These are phyloP conservation scores for Melinaea marsaeus DNA, from an alignment of 2,888 invertebrate species.

Conservation along the genomic window DNA sequence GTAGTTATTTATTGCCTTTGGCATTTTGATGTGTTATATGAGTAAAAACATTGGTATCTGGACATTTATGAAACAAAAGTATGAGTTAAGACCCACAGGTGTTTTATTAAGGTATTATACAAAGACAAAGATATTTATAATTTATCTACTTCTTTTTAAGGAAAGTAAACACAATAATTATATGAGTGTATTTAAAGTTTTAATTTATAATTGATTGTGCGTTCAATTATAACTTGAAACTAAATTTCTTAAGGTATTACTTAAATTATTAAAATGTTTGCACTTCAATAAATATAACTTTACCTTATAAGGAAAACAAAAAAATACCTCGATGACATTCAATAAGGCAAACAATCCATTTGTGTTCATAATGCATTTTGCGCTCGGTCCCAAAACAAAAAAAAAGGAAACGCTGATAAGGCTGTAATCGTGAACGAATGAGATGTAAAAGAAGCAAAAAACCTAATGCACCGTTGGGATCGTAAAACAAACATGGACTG, in stretches of 20 bases:
- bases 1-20: conserved; percentile 13
- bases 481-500: conserved; percentile 75
- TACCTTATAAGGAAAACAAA: neutral
- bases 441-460: conserved; percentile 66
- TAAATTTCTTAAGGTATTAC: too few relatives aligned
- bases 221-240: too few relatives aligned
- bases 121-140: too few relatives aligned
- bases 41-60: conserved; percentile 17
- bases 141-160: too few relatives aligned
- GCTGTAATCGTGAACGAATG: conserved; percentile 66
- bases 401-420: conserved; percentile 60
- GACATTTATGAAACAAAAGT: conserved; percentile 10
- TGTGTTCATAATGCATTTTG: conserved; percentile 26
- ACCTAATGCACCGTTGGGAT: conserved; percentile 73
- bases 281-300: too few relatives aligned
- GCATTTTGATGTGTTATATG: conserved; percentile 22
- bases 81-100: too few relatives aligned
- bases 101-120: too few relatives aligned
- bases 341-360: conserved; percentile 20
- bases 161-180: too few relatives aligned
- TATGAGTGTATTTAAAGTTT: too few relatives aligned
- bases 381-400: conserved; percentile 37
- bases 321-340: conserved; percentile 5
- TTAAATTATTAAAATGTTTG: too few relatives aligned
- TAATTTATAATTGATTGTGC: too few relatives aligned